Evolutionary conservation across 2,797 vertebrate genomes (phyloP), one percentile per base, ranked within the genome.

Genomic region (Anniella stebbinsi): DNA sequence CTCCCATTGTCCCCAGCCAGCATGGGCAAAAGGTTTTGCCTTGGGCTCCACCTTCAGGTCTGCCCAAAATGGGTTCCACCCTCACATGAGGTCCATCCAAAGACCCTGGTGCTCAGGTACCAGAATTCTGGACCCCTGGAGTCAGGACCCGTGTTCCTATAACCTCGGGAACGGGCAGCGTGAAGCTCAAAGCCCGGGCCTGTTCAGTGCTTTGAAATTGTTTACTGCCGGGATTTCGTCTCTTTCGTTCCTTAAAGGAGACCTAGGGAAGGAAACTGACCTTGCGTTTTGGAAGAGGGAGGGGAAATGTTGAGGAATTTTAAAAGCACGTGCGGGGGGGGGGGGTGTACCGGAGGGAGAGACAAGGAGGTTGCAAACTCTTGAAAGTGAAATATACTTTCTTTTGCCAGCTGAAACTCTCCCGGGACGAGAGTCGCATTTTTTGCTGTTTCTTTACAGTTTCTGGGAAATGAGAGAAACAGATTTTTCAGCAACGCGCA

Each of bases 391-490:
- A 82, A 91, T 82, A 88, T 86, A 88, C 30, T 7, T 66, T 23
- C 48, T 76, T 7, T 30, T 88, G 90, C 30, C 84, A 88, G 63
- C 70, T 76, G 70, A 45, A 72, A 21, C 38, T 75, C 87, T 86
- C 67, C 0, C 12, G 54, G 90, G 90, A 70, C 4, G 1, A 72
- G 76, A 86, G 77, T 87, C 41, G 2, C 89, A 76, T 77, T 21
- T n/a, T 81, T 82, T 84, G 60, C 80, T 12, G 0, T 88, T 69
- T 75, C 83, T 88, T 86, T 82, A 41, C 60, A 81, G 69, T 82
- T 91, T 57, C 63, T 76, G 60, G 77, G 87, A 89, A 91, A 88
- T 82, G 90, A 91, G 83, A 91, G 78, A 88, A 89, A 67, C 87
- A 89, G 87, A 70, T 84, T 88, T 88, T 90, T 87, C 80, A 90